These are phyloP conservation scores for Sorex maritimensis DNA, from an alignment of 2,797 vertebrate genomes.

Conservation along the genomic window DNA sequence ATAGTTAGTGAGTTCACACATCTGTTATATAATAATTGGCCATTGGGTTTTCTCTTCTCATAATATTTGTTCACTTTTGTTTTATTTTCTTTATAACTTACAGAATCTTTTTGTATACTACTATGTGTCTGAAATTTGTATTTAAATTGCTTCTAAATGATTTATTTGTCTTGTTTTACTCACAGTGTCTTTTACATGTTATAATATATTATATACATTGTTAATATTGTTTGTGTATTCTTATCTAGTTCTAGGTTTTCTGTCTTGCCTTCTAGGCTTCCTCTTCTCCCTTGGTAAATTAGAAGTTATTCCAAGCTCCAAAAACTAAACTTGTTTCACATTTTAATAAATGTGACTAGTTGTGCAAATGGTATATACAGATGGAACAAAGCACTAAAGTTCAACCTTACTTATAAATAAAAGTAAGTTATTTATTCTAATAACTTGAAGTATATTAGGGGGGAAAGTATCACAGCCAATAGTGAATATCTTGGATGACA, in stretches of 20 bases:
- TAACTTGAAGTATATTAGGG: background rate
- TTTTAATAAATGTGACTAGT: background rate
- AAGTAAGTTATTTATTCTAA: too few relatives aligned
- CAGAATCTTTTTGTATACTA: slow-evolving; percentile 5
- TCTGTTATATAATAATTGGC: slow-evolving; percentile 21
- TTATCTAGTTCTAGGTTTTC: slow-evolving; percentile 32
- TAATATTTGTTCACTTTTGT: slow-evolving; percentile 31
- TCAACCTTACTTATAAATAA: slow-evolving; percentile 19
- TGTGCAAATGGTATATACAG: background rate
- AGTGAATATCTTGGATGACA: background rate
- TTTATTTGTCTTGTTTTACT: background rate
- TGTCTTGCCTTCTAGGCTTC: slow-evolving; percentile 27
- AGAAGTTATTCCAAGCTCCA: slow-evolving; percentile 30
- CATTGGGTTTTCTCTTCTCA: slow-evolving; percentile 23
- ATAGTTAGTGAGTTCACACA: background rate
- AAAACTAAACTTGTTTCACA: background rate
- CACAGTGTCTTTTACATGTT: background rate
- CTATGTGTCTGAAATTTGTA: background rate
- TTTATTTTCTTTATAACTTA: slow-evolving; percentile 39
- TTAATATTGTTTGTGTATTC: slow-evolving; percentile 18
- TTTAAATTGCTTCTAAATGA: background rate
- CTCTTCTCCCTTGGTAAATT: background rate
- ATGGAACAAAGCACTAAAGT: background rate
- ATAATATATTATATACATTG: background rate
- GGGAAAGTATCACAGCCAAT: background rate